Base-by-base conservation (phyloP, 2,113 vertebrate species). In the Triplophysa rosa region DNA sequence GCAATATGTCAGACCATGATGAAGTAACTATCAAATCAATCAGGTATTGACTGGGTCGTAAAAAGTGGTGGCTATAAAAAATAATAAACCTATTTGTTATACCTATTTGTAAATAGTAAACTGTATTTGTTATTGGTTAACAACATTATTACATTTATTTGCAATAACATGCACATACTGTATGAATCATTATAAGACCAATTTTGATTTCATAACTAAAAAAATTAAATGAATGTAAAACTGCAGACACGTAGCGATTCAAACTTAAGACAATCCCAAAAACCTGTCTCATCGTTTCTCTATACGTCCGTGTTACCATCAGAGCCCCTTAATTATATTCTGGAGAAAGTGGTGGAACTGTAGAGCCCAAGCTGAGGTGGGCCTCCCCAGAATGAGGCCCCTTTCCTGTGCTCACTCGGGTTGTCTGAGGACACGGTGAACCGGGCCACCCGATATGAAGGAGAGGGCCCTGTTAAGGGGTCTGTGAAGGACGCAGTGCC, bases 341-440 rank as follows among this genome's bases (percentile, higher is more conserved):
- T 24, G 4, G 37, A 65, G 47, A 80, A 67, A 77, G 54, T 64
- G 21, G 33, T 21, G 33, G 56, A 69, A 49, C 24, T 62, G 24
- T 40, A 66, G 52, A 67, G 73, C 69, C n/a, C 1, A 26, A 67
- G 56, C 23, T 49, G 87, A 89, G 87, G 89, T 89, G 88, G 88
- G 89, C 90, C 87, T 90, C 90, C 91, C 89, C 85, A 82, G 80
- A 88, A 88, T 79, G 79, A 87, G 92, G 90, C 91, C 91, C 88
- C 91, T 92, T 93, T 93, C 90, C 90, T 93, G 89, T 90, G 87
- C 84, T 87, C 90, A 84, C 86, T 90, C 47, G 90, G 91, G 91
- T 93, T 93, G 90, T 93, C 90, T 93, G 84, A 93, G 91, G 92
- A 93, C 91, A 93, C 90, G 83, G 87, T 92, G 91, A 93, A 93